Evolutionary conservation across 2,797 vertebrate species (phyloP).

Genomic region (Acanthopagrus latus): DNA sequence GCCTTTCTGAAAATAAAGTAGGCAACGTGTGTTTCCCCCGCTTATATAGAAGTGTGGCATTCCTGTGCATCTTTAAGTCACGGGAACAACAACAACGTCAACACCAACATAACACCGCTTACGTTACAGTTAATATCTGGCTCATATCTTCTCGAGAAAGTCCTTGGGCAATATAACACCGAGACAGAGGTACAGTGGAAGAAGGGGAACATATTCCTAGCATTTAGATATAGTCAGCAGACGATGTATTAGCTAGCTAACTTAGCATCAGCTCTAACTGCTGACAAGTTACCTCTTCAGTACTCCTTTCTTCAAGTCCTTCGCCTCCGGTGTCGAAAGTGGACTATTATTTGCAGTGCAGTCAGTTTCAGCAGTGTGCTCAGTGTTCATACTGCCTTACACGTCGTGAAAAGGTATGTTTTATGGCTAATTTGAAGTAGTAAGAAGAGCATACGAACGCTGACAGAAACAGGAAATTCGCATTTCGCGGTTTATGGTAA

Average conservation of each 20-base stretch:
- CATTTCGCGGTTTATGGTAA: conserved; percentile 57
- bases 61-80: too few species aligned
- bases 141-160: not conserved
- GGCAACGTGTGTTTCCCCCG: not conserved
- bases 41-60: not conserved
- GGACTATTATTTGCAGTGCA: not conserved
- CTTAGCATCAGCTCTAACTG: not conserved
- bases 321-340: conserved; percentile 46
- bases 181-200: not conserved
- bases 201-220: not conserved
- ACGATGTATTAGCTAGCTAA: not conserved
- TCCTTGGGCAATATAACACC: not conserved
- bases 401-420: not conserved
- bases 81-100: not conserved
- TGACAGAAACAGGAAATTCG: conserved; percentile 15
- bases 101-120: not conserved
- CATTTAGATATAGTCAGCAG: not conserved
- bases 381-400: conserved; percentile 53
- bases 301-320: conserved; percentile 31
- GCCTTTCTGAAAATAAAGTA: not conserved
- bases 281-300: conserved; percentile 60
- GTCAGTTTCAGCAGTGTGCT: conserved; percentile 13
- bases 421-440: not conserved
- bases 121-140: not conserved
- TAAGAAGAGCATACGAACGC: too few species aligned